Percentiles rank a stretch among this genome's conserved stretches.
Conservation (phyloP, 1,140 invertebrate species). For the Forficula auricularia region DNA sequence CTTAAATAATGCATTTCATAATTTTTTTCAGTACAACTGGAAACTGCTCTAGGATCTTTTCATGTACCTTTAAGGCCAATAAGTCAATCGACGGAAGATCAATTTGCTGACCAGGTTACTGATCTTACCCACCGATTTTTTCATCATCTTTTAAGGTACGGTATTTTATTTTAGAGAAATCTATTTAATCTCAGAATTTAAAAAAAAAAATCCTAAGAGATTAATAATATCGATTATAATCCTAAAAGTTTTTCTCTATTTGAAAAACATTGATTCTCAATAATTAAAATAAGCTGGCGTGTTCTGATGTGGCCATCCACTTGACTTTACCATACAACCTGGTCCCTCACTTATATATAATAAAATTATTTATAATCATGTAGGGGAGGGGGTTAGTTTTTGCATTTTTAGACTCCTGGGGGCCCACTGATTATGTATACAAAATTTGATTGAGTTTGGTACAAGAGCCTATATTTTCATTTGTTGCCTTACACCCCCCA, state of each 20-base stretch:
- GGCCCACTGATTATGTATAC: too few species aligned
- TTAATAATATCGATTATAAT: not conserved
- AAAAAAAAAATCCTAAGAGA: not conserved
- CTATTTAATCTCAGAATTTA: not conserved
- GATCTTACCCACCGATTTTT: constrained; percentile 60
- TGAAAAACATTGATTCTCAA: not conserved
- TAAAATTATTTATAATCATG: too few species aligned
- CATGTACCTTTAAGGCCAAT: constrained; percentile 42
- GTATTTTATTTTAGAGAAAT: not conserved
- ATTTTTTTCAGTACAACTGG: constrained; percentile 33
- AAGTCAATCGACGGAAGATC: constrained; percentile 44
- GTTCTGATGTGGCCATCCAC: not conserved
- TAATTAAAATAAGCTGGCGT: not conserved
- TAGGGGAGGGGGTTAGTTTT: too few species aligned
- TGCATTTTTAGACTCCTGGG: too few species aligned
- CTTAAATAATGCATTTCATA: constrained; percentile 14
- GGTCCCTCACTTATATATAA: too few species aligned
- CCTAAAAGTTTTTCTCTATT: not conserved
- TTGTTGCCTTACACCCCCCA: too few species aligned
- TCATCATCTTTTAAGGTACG: constrained; percentile 51
- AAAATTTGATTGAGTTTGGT: too few species aligned
- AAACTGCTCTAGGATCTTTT: constrained; percentile 53
- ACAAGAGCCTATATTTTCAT: too few species aligned
- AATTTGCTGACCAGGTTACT: constrained; percentile 51
- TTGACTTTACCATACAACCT: not conserved